Percentiles rank a stretch among this genome's conserved stretches.
phyloP scores from a whole-genome alignment of 1,140 invertebrate species.

The Aleiodes sp. region DNA sequence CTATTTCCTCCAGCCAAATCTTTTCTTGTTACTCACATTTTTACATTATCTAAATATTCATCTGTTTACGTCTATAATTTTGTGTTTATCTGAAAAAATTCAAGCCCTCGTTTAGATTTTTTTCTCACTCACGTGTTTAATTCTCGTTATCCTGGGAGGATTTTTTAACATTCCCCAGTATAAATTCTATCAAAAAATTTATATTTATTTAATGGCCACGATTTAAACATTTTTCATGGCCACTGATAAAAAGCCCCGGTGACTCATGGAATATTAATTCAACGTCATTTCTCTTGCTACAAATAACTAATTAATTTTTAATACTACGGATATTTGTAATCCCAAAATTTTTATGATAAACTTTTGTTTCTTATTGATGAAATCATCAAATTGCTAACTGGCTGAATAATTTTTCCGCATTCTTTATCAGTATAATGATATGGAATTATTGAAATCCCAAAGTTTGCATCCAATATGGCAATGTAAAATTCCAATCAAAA shows the following conservation, averaged over 20 bases:
- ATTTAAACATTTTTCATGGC: background rate
- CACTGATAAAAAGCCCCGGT: background rate
- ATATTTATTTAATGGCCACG: background rate
- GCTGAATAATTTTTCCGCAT: no score
- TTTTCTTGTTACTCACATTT: background rate
- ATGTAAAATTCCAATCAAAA: no score
- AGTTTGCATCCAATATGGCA: no score
- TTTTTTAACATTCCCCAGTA: background rate
- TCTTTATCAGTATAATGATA: no score
- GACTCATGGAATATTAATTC: background rate
- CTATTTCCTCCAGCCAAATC: background rate
- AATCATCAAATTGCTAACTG: no score
- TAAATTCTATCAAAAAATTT: background rate
- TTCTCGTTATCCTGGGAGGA: background rate
- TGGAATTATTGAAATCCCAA: no score
- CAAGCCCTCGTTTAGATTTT: background rate
- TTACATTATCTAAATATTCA: constrained; percentile 5
- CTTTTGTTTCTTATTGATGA: no score
- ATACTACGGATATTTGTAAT: background rate
- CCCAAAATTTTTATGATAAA: no score
- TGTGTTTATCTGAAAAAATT: background rate
- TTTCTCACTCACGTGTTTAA: background rate
- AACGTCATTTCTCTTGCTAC: background rate
- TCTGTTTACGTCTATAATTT: constrained; percentile 7
- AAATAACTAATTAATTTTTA: background rate